phyloP scores from a whole-genome alignment of 2,113 vertebrate genomes.

The Bubo bubo region DNA sequence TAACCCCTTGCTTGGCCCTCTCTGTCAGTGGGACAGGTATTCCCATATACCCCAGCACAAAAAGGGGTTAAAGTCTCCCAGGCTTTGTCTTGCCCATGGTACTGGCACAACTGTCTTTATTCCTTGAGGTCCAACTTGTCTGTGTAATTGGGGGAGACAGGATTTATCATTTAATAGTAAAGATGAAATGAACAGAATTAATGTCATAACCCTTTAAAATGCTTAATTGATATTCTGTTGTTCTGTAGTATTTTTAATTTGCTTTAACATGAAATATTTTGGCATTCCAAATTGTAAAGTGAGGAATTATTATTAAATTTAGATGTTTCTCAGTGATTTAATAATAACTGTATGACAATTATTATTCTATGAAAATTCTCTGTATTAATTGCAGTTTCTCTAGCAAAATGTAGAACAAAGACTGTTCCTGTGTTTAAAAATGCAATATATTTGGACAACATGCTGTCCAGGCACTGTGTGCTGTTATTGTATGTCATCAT shows the following conservation, averaged over 20 bases:
- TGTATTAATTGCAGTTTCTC: slow-evolving; percentile 1
- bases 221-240: slow-evolving; percentile 61
- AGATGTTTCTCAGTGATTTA: background rate
- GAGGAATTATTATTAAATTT: slow-evolving; percentile 1
- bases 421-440: slow-evolving; percentile 42
- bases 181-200: slow-evolving; percentile 42
- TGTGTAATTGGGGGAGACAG: background rate
- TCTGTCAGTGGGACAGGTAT: background rate
- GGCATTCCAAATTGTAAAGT: background rate
- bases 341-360: background rate
- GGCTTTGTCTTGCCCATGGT: background rate
- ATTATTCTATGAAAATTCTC: slow-evolving; percentile 25
- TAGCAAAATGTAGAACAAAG: slow-evolving; percentile 58
- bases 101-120: background rate
- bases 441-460: slow-evolving; percentile 48
- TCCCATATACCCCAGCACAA: background rate
- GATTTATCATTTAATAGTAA: slow-evolving; percentile 36
- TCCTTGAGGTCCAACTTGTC: background rate
- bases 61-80: background rate
- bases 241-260: slow-evolving; percentile 63
- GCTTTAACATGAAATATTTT: slow-evolving; percentile 66
- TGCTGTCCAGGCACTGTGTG: slow-evolving; percentile 26
- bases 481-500: slow-evolving; percentile 72
- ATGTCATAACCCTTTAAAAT: slow-evolving; percentile 59
- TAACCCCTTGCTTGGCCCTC: background rate